Evolutionary conservation across 2,113 vertebrate species (phyloP).

Genomic region (Connochaetes taurinus): DNA sequence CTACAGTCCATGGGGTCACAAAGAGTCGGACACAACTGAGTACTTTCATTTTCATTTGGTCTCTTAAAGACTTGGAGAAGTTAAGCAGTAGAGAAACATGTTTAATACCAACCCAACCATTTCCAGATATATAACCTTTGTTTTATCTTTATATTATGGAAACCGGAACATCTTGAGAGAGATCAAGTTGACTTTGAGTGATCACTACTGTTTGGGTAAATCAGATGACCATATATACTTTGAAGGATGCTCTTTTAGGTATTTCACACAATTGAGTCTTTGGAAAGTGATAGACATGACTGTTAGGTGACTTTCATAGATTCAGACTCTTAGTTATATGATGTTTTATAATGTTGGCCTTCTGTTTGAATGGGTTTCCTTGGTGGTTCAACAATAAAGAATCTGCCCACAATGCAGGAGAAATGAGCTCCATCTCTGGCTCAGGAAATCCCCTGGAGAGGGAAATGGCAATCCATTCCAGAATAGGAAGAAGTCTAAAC

Average conservation of each 20-base stretch:
- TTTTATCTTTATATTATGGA: neutral
- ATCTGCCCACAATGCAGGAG: neutral
- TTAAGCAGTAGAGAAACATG: neutral
- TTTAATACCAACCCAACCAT: neutral
- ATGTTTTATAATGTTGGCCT: neutral
- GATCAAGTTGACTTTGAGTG: neutral
- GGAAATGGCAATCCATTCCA: neutral
- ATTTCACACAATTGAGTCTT: neutral
- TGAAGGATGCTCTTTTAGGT: neutral
- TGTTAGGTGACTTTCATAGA: neutral
- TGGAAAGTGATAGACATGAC: neutral
- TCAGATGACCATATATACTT: neutral
- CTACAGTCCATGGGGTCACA: neutral
- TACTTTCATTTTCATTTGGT: neutral
- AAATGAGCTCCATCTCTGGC: neutral
- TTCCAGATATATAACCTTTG: neutral
- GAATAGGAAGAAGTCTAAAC: neutral
- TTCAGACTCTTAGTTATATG: neutral
- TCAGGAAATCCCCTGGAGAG: neutral
- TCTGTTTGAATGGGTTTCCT: neutral
- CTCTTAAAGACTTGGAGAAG: neutral
- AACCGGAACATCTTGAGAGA: neutral
- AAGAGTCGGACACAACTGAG: neutral
- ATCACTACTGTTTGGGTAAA: neutral
- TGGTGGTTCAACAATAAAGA: neutral